phyloP scores from a whole-genome alignment of 2,888 invertebrate species.

The Athalia cordata region DNA sequence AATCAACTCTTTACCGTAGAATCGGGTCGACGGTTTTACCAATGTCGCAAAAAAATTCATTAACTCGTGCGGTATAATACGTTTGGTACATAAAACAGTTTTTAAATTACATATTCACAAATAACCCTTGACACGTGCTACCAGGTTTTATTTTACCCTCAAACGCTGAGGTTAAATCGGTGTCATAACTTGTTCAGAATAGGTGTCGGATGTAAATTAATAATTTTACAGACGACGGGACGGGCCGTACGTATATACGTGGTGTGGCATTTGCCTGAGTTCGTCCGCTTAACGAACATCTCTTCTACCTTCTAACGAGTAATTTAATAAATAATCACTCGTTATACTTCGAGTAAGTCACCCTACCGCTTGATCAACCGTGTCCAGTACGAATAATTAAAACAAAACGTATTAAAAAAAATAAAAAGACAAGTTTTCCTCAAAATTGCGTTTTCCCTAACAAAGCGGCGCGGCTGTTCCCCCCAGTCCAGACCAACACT shows the following conservation, averaged over 20 bases:
- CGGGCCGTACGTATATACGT: background rate
- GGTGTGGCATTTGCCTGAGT: background rate
- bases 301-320: slow-evolving; percentile 32
- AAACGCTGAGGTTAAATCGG: slow-evolving; percentile 15
- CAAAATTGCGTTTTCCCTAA: slow-evolving; percentile 35
- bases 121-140: slow-evolving; percentile 5
- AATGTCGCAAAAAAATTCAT: too few relatives aligned
- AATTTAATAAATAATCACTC: slow-evolving; percentile 44
- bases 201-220: slow-evolving; percentile 33
- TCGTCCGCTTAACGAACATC: slow-evolving; percentile 23
- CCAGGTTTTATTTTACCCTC: slow-evolving; percentile 22
- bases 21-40: too few relatives aligned
- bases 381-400: slow-evolving; percentile 34
- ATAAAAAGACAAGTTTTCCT: slow-evolving; percentile 15
- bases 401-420: slow-evolving; percentile 4
- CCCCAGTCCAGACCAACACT: too few relatives aligned
- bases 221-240: slow-evolving; percentile 21
- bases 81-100: background rate
- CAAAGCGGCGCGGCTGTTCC: background rate
- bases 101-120: background rate
- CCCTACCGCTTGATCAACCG: slow-evolving; percentile 32
- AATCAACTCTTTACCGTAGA: too few relatives aligned
- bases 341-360: slow-evolving; percentile 29
- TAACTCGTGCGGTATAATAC: too few relatives aligned
- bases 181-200: slow-evolving; percentile 17